A percentile compares a stretch with the other conserved stretches of the same genome.
phyloP scores from a whole-genome alignment of 2,888 invertebrate species.

The Kryphioiulus occultus region DNA sequence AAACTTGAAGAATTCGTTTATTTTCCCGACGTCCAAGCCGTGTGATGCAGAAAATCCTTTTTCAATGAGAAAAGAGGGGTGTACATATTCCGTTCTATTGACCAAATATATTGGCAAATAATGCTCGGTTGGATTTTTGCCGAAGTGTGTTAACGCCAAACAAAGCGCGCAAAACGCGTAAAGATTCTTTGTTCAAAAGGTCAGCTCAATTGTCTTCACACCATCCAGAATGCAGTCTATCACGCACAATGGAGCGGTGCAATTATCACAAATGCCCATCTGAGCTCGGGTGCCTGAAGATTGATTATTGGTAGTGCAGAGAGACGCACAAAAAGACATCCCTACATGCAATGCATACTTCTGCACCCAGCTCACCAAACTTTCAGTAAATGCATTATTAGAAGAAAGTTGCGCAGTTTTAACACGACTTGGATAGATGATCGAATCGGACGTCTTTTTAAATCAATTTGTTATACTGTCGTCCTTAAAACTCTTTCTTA shows the following conservation, averaged over 20 bases:
- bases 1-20: slow-evolving; percentile 1
- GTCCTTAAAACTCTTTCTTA: not conserved
- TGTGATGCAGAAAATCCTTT: slow-evolving; percentile 19
- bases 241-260: slow-evolving; percentile 18
- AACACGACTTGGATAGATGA: not conserved
- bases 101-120: slow-evolving; percentile 35
- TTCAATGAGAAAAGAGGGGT: not conserved
- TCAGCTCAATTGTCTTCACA: not conserved
- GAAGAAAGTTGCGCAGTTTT: not conserved
- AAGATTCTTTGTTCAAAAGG: slow-evolving; percentile 32
- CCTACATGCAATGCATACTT: not conserved
- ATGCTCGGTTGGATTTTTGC: slow-evolving; percentile 31
- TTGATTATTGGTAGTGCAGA: slow-evolving; percentile 9
- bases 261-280: slow-evolving; percentile 39
- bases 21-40: not conserved
- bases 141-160: slow-evolving; percentile 24
- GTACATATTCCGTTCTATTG: slow-evolving; percentile 24
- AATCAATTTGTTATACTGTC: not conserved
- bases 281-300: slow-evolving; percentile 28
- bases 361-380: not conserved
- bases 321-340: slow-evolving; percentile 33
- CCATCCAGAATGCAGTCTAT: not conserved
- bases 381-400: not conserved
- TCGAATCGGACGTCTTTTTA: not conserved
- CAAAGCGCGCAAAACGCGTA: slow-evolving; percentile 31